Evolutionary conservation across 2,797 vertebrate genomes (phyloP), one percentile per base, ranked within the genome.

Genomic region (Gallirallus australis): DNA sequence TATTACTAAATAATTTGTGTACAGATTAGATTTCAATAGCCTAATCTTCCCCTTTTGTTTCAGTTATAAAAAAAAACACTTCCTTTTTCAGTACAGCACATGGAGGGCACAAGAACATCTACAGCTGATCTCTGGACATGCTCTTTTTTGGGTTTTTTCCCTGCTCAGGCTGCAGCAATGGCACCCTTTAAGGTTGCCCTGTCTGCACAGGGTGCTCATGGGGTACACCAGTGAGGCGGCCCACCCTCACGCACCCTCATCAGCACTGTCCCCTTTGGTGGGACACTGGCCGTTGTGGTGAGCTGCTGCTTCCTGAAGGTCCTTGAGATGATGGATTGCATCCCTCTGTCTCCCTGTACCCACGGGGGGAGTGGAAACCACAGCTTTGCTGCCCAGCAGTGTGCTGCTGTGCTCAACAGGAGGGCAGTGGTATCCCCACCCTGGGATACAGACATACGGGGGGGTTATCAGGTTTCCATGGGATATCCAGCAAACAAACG

Each of bases 1-100:
- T 73, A 71, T 63, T 93, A 82, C 71, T 82, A 89, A 88, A 86
- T 73, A 91, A 86, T 72, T 86, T 80, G 70, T 84, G 52, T 61
- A 70, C 47, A 81, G 79, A 79, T 91, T 92, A 93, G 63, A 91
- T 92, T 96, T 94, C 71, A 93, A 81, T 27, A 84, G 64, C 4
- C 53, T 57, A 53, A 59, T 61, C 65, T 95, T 95, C 63, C 64
- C 25, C 39, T 82, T 94, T 64, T 90, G 61, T 65, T 93, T 94
- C 39, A 61, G 63, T 82, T 40, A n/a, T 24, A 6, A 57, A 64
- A 76, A 70, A 72, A 88, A 75, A 6, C 16, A 37, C 57, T 94
- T 84, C 56, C 9, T 94, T 90, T 91, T 90, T 78, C 0, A 0
- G 12, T 50, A 57, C 30, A 69, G 61, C 57, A 56, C 47, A 82